Base-by-base conservation (phyloP, 2,113 vertebrate genomes). In the Puffinus mauretanicus region DNA sequence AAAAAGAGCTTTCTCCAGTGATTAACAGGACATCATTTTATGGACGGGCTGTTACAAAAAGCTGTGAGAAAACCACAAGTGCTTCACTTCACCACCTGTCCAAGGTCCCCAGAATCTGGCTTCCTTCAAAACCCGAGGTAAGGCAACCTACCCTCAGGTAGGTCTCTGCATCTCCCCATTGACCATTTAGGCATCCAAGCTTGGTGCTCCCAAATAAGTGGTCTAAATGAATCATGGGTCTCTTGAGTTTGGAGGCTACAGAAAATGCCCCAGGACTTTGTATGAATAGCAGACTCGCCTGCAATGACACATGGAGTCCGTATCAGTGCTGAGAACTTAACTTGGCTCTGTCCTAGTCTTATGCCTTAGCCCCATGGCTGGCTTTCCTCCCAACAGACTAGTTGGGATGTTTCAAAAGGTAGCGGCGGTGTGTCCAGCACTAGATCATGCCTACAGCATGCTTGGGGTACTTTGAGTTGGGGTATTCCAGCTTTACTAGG, bases 271-370 rank as follows among this genome's bases (percentile, higher is more conserved):
- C n/a, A 52, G 54, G 57, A 73, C 19, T 86, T 49, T 25, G 25
- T 30, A 15, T 20, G 46, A 18, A 40, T 16, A 54, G n/a, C 44
- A 44, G 46, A 62, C 11, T 72, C 0, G 0, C 13, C 44, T 71
- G 26, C 32, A 80, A 29, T 62, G 62, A 47, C 19, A 27, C 22
- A 16, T 8, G 15, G 61, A 67, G 30, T 55, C 60, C 27, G 1
- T 65, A 26, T 58, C 29, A 32, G 36, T 72, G 52, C 46, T 32
- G 70, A 81, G 54, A 89, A 75, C n/a, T 42, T 73, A 61, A 38
- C 20, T 64, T 52, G 8, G 8, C 22, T 71, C 54, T 51, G 20
- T 72, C 17, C 58, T 67, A 11, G 15, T 79, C 51, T 67, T 73
- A 51, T 15, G 26, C 26, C 20, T 75, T 58, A 62, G 42, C 7